Evolutionary conservation across 2,888 invertebrate species (phyloP).

Genomic region (Prosopocoilus inquinatus): DNA sequence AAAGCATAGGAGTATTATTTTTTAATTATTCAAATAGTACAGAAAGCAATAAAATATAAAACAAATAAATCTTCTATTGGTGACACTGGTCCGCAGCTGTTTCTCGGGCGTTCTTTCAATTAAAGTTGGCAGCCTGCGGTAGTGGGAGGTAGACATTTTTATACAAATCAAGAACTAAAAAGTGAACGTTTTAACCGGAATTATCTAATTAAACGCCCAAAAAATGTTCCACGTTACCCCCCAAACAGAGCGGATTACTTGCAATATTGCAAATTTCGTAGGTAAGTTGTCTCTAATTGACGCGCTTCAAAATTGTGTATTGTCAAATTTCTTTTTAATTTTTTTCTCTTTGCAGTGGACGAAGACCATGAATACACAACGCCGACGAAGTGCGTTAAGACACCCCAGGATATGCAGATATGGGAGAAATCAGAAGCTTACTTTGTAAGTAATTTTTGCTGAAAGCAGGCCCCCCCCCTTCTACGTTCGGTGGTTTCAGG

Average conservation of each 20-base stretch:
- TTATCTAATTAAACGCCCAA: too few species aligned
- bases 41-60: too few species aligned
- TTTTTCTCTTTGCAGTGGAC: conserved; percentile 43
- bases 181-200: too few species aligned
- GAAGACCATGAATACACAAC: conserved; percentile 62
- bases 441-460: conserved; percentile 55
- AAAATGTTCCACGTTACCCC: conserved; percentile 14
- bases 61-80: too few species aligned
- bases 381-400: conserved; percentile 65
- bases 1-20: too few species aligned
- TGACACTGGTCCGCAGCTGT: too few species aligned
- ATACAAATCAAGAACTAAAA: too few species aligned
- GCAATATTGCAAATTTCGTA: conserved; percentile 6
- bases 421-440: conserved; percentile 89
- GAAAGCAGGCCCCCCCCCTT: neutral
- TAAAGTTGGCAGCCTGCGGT: too few species aligned
- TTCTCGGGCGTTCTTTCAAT: too few species aligned
- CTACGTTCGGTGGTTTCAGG: conserved; percentile 49
- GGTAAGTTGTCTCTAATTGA: conserved; percentile 6
- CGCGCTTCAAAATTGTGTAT: neutral
- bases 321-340: too few species aligned
- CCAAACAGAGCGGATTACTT: neutral
- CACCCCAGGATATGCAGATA: conserved; percentile 66
- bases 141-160: too few species aligned
- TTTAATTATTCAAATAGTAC: too few species aligned